Evolutionary conservation across 2,113 vertebrate species (phyloP).

Genomic region (Trichechus manatus): DNA sequence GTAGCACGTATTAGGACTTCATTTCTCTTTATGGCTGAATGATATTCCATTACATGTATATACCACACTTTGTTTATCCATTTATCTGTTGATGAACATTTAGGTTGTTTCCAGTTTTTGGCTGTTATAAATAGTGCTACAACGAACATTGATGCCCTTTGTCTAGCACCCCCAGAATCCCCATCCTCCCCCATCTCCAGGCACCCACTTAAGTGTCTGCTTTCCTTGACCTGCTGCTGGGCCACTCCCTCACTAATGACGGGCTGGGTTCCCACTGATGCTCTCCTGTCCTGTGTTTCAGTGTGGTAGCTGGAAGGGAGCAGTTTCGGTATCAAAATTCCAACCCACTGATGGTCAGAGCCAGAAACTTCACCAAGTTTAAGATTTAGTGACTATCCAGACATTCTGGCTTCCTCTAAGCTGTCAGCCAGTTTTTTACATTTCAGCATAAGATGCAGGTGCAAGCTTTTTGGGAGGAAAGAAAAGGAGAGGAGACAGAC

Average conservation of each 20-base stretch:
- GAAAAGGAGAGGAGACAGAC: neutral
- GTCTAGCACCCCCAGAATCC: neutral
- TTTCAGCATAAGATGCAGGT: neutral
- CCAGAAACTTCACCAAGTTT: neutral
- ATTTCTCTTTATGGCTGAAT: too few species aligned
- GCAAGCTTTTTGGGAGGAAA: neutral
- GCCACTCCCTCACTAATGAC: neutral
- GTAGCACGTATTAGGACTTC: too few species aligned
- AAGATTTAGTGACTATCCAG: neutral
- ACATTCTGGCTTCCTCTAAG: neutral
- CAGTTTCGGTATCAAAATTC: constrained; percentile 8
- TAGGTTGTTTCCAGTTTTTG: too few species aligned
- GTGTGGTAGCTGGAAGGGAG: neutral
- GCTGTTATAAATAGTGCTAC: too few species aligned
- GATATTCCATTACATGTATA: too few species aligned
- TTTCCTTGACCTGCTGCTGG: too few species aligned
- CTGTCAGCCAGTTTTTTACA: neutral
- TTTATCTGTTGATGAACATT: too few species aligned
- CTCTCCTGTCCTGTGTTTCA: neutral
- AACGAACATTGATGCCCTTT: neutral
- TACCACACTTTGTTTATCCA: too few species aligned
- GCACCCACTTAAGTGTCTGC: neutral
- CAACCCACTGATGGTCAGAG: neutral
- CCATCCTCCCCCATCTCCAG: neutral
- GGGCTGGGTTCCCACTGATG: neutral